Conservation (phyloP, 2,888 invertebrate genomes). For the Ceraclea dissimilis region DNA sequence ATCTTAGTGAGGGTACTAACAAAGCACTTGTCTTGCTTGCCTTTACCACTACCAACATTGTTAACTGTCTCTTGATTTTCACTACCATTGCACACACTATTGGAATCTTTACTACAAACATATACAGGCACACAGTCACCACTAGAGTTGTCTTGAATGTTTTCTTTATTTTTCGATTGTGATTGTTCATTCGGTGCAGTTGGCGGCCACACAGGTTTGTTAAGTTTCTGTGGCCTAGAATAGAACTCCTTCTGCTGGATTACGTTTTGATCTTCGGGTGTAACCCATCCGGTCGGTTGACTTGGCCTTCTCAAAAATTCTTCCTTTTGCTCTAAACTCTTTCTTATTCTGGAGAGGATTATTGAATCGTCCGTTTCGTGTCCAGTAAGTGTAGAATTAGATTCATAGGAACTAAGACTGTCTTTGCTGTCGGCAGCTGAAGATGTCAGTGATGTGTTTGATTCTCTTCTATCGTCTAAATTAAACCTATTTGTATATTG, state of each 20-base stretch:
- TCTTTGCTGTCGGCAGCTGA: conserved; percentile 58
- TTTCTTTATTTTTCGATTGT: conserved; percentile 30
- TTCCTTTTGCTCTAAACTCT: conserved; percentile 83
- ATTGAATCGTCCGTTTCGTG: conserved; percentile 64
- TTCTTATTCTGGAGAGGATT: conserved; percentile 68
- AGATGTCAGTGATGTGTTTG: conserved; percentile 53
- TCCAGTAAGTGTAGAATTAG: conserved; percentile 59
- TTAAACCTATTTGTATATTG: conserved; percentile 27
- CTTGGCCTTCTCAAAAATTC: conserved; percentile 75
- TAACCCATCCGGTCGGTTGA: conserved; percentile 55
- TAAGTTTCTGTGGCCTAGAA: conserved; percentile 69
- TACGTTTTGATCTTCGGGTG: conserved; percentile 39
- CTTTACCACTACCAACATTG: conserved; percentile 21
- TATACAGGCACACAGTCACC: conserved; percentile 37
- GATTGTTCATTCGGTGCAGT: conserved; percentile 36
- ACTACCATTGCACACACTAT: conserved; percentile 17
- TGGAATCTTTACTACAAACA: conserved; percentile 18
- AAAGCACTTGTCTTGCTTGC: conserved; percentile 46
- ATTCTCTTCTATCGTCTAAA: conserved; percentile 46
- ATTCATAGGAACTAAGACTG: conserved; percentile 61
- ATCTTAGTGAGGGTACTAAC: conserved; percentile 56
- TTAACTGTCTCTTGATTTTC: conserved; percentile 15
- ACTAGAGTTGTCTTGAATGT: conserved; percentile 37
- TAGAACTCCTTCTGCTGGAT: conserved; percentile 67
- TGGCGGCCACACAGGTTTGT: conserved; percentile 62